Percentiles rank a stretch among this genome's conserved stretches.
These are phyloP conservation scores for Grantiella picta DNA, from an alignment of 2,113 vertebrate genomes.

Conservation along the genomic window DNA sequence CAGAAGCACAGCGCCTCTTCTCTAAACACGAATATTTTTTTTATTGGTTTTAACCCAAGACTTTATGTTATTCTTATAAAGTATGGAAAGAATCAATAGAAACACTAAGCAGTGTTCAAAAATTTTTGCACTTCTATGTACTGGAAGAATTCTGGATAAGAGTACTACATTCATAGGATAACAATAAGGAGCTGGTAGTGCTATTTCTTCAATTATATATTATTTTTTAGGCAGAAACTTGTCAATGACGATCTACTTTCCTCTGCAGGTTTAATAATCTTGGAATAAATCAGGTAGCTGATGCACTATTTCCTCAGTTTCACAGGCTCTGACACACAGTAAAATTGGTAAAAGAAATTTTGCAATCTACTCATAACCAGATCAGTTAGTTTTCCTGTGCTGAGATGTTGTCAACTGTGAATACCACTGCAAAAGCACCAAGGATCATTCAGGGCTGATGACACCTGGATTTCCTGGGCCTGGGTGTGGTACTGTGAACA, in stretches of 20 bases:
- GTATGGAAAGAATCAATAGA: neutral
- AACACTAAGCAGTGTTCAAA: neutral
- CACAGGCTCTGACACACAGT: neutral
- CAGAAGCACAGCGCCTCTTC: neutral
- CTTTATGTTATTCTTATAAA: neutral
- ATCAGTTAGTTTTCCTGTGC: neutral
- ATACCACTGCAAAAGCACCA: neutral
- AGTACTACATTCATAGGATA: neutral
- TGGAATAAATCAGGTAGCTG: neutral
- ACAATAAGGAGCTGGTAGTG: neutral
- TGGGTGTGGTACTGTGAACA: neutral
- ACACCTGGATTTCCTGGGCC: neutral
- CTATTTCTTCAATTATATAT: rapidly evolving
- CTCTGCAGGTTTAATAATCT: neutral
- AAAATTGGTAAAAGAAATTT: neutral
- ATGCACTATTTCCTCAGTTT: neutral
- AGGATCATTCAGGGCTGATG: neutral
- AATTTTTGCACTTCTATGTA: neutral
- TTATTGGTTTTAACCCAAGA: neutral
- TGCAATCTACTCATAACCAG: neutral
- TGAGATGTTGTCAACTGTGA: neutral
- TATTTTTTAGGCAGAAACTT: neutral
- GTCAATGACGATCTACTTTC: rapidly evolving
- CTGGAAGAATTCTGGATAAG: neutral
- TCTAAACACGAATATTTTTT: neutral